Conservation (phyloP, 2,113 vertebrate genomes). For the Ranitomeya variabilis region DNA sequence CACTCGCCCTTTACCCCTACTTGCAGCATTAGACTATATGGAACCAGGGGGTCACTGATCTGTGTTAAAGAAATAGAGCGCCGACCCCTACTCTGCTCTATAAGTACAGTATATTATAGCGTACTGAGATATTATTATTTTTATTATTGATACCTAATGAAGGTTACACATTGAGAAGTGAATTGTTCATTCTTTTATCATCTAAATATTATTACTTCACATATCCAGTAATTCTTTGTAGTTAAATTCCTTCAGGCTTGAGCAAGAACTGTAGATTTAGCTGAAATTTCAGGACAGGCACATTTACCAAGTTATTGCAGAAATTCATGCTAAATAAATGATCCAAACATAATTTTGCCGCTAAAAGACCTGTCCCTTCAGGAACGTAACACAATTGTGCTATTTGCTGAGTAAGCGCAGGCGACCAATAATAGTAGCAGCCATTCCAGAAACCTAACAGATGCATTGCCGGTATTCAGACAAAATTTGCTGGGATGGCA, state of each 20-base stretch:
- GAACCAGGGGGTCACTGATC: no score
- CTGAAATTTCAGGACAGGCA: neutral
- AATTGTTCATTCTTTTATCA: neutral
- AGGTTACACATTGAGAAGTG: neutral
- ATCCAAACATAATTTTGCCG: constrained; percentile 21
- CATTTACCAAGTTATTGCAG: neutral
- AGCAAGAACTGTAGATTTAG: constrained; percentile 3
- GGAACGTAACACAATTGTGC: neutral
- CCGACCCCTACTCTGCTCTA: no score
- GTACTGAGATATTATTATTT: neutral
- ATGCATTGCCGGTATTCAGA: constrained; percentile 36
- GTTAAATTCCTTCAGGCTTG: neutral
- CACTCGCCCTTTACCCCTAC: neutral
- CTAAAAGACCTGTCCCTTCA: constrained; percentile 2
- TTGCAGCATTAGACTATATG: neutral
- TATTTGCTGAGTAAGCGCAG: constrained; percentile 32
- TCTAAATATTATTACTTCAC: neutral
- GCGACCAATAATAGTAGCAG: neutral
- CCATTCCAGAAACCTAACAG: neutral
- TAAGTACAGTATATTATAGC: neutral
- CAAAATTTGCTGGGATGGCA: constrained; percentile 42
- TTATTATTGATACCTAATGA: neutral
- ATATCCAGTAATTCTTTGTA: neutral
- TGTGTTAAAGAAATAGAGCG: no score
- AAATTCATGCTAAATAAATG: neutral